These are phyloP conservation scores for Hystrix brachyura DNA, from an alignment of 2,113 vertebrate genomes.

Conservation along the genomic window DNA sequence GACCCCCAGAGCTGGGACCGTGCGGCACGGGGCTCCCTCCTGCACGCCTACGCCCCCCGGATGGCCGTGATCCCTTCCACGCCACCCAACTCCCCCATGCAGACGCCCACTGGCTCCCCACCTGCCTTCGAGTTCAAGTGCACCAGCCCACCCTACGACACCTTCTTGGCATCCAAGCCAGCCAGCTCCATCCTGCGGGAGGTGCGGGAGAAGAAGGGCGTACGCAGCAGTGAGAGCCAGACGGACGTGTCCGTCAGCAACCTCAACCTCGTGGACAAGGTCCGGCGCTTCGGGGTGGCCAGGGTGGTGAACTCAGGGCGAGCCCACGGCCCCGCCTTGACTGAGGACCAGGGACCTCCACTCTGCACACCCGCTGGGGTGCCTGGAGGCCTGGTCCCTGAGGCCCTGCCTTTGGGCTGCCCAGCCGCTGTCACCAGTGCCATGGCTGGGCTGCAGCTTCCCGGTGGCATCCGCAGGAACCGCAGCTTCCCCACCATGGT, in stretches of 20 bases:
- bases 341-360: constrained; percentile 87
- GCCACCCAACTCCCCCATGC: constrained; percentile 95
- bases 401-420: constrained; percentile 86
- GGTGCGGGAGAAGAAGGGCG: constrained; percentile 92
- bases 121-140: constrained; percentile 94
- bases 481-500: constrained; percentile 98
- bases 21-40: constrained; percentile 84
- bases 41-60: constrained; percentile 87
- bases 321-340: constrained; percentile 81
- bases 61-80: constrained; percentile 92
- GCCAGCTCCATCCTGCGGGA: constrained; percentile 97
- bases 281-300: constrained; percentile 93
- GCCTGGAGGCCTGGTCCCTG: constrained; percentile 86
- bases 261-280: constrained; percentile 97
- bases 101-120: constrained; percentile 89
- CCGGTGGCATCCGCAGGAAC: constrained; percentile 94
- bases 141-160: constrained; percentile 92
- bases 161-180: constrained; percentile 97
- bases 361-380: constrained; percentile 92
- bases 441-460: constrained; percentile 92
- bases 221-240: constrained; percentile 92
- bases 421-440: constrained; percentile 85
- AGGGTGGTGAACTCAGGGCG: constrained; percentile 90
- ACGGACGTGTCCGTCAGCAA: constrained; percentile 94
- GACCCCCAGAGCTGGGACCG: constrained; percentile 95